Percentiles rank a stretch among this genome's conserved stretches.
These are phyloP conservation scores for Catajapyx aquilonaris DNA, from an alignment of 1,140 invertebrate species.

Conservation along the genomic window DNA sequence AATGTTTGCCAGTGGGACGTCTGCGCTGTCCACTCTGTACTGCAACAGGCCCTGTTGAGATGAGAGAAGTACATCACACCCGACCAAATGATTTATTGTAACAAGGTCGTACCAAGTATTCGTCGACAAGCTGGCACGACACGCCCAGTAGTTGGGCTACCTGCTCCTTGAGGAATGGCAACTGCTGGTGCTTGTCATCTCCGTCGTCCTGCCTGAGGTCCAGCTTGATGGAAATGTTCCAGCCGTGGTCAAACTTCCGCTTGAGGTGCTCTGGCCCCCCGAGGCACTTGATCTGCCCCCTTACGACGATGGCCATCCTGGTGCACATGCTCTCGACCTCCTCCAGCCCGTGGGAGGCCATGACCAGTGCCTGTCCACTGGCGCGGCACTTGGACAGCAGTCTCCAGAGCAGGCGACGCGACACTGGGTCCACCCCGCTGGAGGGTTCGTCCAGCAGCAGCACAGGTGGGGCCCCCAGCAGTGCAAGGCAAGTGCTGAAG, in stretches of 20 bases:
- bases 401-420: slow-evolving; percentile 23
- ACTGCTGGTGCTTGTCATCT: too few relatives aligned
- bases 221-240: slow-evolving; percentile 25
- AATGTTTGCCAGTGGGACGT: too few relatives aligned
- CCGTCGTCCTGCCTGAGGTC: too few relatives aligned
- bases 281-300: slow-evolving; percentile 21
- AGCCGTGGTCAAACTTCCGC: slow-evolving; percentile 30
- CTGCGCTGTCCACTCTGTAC: too few relatives aligned
- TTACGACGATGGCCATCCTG: slow-evolving; percentile 23
- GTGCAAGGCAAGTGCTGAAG: too few relatives aligned
- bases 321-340: slow-evolving; percentile 24
- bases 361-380: slow-evolving; percentile 11
- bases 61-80: too few relatives aligned
- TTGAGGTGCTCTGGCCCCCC: slow-evolving; percentile 21
- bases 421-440: slow-evolving; percentile 24
- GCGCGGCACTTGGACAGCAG: slow-evolving; percentile 9
- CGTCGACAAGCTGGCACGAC: too few relatives aligned
- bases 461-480: slow-evolving; percentile 37
- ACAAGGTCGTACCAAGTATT: too few relatives aligned
- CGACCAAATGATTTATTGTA: too few relatives aligned
- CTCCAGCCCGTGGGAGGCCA: slow-evolving; percentile 22
- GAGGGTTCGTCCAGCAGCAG: slow-evolving; percentile 29
- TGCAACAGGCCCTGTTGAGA: too few relatives aligned
- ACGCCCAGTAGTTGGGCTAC: too few relatives aligned
- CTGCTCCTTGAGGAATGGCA: too few relatives aligned